Conservation (phyloP, 2,888 invertebrate species). For the Callinectes sapidus region DNA sequence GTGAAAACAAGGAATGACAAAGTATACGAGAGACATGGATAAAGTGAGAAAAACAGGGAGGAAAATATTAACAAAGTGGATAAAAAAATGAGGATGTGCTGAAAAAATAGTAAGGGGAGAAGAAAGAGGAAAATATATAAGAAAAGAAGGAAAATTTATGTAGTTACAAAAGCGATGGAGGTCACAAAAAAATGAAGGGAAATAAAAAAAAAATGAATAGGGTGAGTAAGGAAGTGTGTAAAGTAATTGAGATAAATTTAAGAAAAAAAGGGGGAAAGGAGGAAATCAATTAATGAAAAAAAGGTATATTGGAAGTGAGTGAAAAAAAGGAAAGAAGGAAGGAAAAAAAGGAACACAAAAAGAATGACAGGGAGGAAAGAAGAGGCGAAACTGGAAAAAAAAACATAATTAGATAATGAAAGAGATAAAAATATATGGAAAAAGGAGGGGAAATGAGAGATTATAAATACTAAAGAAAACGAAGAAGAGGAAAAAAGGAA, state of each 20-base stretch:
- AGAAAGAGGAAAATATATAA: background rate
- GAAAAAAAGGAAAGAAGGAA: background rate
- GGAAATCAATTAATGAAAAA: too few relatives aligned
- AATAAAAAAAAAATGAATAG: background rate
- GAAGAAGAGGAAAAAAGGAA: too few relatives aligned
- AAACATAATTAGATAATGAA: too few relatives aligned
- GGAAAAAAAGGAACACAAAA: background rate
- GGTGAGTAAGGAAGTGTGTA: background rate
- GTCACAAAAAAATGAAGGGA: background rate
- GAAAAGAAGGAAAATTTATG: too few relatives aligned
- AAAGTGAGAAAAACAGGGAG: background rate
- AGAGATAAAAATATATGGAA: too few relatives aligned
- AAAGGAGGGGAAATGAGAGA: too few relatives aligned
- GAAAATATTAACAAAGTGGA: background rate
- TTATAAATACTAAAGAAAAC: too few relatives aligned
- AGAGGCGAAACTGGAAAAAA: background rate
- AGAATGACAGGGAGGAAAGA: background rate
- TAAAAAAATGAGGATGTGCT: background rate
- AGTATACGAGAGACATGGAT: background rate
- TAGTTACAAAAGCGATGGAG: too few relatives aligned
- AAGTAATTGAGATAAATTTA: background rate
- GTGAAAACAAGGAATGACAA: background rate
- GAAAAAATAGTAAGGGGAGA: background rate
- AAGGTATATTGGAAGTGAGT: too few relatives aligned
- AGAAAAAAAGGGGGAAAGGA: background rate